These are phyloP conservation scores for Diphyllodes magnificus DNA, from an alignment of 2,113 vertebrate species.

Conservation along the genomic window DNA sequence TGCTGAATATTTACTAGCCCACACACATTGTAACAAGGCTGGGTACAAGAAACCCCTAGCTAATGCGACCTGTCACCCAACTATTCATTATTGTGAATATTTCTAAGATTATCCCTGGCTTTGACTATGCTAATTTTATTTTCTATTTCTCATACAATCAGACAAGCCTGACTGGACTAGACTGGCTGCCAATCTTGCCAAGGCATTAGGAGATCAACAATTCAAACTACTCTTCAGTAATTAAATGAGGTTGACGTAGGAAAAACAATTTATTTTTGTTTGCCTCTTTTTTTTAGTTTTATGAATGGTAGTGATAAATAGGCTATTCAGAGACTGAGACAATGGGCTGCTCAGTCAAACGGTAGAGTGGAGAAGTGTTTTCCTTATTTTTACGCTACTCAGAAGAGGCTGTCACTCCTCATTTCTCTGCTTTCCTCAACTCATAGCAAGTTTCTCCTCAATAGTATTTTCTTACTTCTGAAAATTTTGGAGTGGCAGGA, in stretches of 20 bases:
- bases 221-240: conserved; percentile 7
- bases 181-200: neutral
- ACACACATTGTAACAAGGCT: neutral
- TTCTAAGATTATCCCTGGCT: conserved; percentile 31
- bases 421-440: neutral
- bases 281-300: neutral
- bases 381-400: neutral
- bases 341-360: neutral
- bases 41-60: neutral
- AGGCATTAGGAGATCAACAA: neutral
- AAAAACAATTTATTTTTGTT: conserved; percentile 42
- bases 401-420: neutral
- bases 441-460: neutral
- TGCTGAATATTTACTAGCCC: conserved; percentile 44
- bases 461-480: neutral
- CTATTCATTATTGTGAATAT: conserved; percentile 25
- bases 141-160: conserved; percentile 12
- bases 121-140: conserved; percentile 47
- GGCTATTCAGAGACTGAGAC: neutral
- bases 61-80: neutral
- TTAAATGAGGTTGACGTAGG: neutral
- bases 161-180: neutral
- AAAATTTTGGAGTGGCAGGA: neutral
- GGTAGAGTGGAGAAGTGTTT: neutral
- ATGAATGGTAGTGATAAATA: neutral